Evolutionary conservation across 2,888 invertebrate genomes (phyloP), one percentile per base, ranked within the genome.

Genomic region (Mactromeris polynyma): DNA sequence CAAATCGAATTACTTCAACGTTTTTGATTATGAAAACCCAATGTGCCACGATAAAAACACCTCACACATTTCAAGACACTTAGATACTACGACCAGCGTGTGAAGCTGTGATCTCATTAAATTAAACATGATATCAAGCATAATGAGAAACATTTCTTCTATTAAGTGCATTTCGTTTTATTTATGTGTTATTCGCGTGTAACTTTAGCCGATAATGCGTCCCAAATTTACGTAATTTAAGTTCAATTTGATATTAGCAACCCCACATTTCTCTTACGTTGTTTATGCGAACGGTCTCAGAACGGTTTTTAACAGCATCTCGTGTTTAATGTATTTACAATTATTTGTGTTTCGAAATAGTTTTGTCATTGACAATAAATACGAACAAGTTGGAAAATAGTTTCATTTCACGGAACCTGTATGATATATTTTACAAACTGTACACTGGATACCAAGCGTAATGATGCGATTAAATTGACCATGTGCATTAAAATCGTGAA

Each of bases 101-200:
- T 77, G 69, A 87, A 85, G 54, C 77, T 79, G 88, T 81, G 82
- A 88, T 83, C 78, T 86, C 91, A 89, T 91, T 86, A 87, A 85
- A 69, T 81, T 38, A 64, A 85, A 90, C 69, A 73, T 64, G 89
- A 90, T 78, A 87, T 81, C 69, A 33, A 9, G 26, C 31, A 82
- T 87, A 90, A 85, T 84, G 87, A 85, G 81, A 79, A 73, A 79
- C 54, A 79, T 85, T 90, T 85, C 85, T 36, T 54, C 90, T 46
- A 83, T 89, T 90, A 81, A 69, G 85, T 89, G 86, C 90, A 83
- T 85, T 88, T 82, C 17, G 84, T 46, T 87, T 85, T 81, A 89
- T 90, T 90, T 89, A 90, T 90, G 89, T 87, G 31, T 69, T 42
- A 36, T 54, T 73, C 69, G 58, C 80, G 69, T 85, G 88, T 80